These are phyloP conservation scores for Chouioia cunea DNA, from an alignment of 2,888 invertebrate species.

Conservation along the genomic window DNA sequence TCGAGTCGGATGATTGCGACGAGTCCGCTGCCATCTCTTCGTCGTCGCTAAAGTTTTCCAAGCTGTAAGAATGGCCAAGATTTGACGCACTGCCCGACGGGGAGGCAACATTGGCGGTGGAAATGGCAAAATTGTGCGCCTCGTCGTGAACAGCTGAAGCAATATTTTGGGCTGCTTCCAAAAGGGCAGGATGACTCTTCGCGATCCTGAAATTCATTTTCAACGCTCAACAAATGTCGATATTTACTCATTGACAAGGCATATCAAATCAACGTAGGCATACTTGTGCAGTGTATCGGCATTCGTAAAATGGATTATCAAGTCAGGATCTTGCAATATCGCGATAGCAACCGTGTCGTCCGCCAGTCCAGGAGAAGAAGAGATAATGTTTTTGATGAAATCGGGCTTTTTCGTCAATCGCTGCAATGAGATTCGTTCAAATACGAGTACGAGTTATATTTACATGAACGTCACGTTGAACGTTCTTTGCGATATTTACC, in stretches of 20 bases:
- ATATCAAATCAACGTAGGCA: neutral
- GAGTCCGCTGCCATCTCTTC: constrained; percentile 72
- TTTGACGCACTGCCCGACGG: constrained; percentile 58
- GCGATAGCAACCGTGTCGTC: constrained; percentile 81
- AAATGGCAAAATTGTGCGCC: constrained; percentile 58
- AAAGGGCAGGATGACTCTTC: constrained; percentile 78
- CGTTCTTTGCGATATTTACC: constrained; percentile 22
- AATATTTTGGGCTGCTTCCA: constrained; percentile 78
- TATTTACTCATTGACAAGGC: neutral
- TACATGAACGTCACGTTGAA: neutral
- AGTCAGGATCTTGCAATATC: constrained; percentile 81
- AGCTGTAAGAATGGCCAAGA: constrained; percentile 70
- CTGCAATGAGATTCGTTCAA: constrained; percentile 54
- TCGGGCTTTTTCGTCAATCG: constrained; percentile 67
- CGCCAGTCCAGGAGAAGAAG: constrained; percentile 77
- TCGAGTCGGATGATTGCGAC: constrained; percentile 68
- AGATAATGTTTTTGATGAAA: constrained; percentile 77
- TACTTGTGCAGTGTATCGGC: constrained; percentile 75
- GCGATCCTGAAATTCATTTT: constrained; percentile 71
- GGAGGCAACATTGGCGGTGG: constrained; percentile 51
- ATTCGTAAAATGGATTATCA: constrained; percentile 80
- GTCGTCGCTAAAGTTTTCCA: constrained; percentile 72
- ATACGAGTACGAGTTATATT: neutral
- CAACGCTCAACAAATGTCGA: neutral
- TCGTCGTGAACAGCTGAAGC: constrained; percentile 72